These are phyloP conservation scores for Catharus ustulatus DNA, from an alignment of 2,797 vertebrate species.

Conservation along the genomic window DNA sequence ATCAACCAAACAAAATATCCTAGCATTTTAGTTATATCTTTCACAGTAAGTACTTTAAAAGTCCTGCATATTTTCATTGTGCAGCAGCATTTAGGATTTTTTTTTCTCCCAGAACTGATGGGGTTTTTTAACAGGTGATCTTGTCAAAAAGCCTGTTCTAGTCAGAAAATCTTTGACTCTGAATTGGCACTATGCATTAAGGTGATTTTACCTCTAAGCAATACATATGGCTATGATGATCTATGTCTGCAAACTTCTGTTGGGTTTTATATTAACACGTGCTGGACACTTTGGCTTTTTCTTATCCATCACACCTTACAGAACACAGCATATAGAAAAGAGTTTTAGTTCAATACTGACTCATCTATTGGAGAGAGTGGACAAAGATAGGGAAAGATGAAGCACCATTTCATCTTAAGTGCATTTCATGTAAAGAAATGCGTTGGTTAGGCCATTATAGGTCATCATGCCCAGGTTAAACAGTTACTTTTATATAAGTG, in stretches of 20 bases:
- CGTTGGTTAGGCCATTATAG: not conserved
- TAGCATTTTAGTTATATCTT: not conserved
- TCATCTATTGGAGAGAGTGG: not conserved
- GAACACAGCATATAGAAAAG: not conserved
- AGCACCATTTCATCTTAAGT: not conserved
- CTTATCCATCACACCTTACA: not conserved
- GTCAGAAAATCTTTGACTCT: not conserved
- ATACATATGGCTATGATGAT: not conserved
- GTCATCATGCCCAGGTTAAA: not conserved
- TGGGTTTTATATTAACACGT: not conserved
- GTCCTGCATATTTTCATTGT: accelerated
- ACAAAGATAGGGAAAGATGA: not conserved
- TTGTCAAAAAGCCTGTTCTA: not conserved
- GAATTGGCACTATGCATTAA: not conserved
- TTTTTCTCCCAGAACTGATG: accelerated
- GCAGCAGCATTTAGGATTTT: not conserved
- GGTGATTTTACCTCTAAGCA: not conserved
- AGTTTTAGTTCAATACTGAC: not conserved
- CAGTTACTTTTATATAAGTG: not conserved
- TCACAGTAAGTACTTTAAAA: not conserved
- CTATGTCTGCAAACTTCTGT: not conserved
- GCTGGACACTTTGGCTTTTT: not conserved
- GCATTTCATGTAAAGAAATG: not conserved
- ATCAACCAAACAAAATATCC: accelerated
- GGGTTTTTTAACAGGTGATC: not conserved